Base-by-base conservation (phyloP, 35 echinoderm and acorn worm genomes). In the Apostichopus californicus region DNA sequence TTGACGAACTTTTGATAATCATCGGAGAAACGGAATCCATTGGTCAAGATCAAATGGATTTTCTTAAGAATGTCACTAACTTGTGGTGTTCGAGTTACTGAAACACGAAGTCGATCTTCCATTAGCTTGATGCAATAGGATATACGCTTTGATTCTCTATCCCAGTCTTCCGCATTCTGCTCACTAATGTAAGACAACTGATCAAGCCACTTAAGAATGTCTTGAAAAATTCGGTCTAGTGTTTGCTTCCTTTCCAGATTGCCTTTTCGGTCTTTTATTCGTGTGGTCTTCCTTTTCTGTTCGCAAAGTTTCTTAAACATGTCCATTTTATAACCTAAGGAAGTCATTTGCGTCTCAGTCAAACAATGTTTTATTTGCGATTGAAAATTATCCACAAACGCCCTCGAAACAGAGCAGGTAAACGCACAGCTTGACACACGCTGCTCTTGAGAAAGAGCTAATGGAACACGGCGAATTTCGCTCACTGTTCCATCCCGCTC, bases 241-340 rank as follows among this genome's bases (percentile, higher is more conserved):
- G 3, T 2, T 15, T 54, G 23, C 6, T 55, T 26, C 22, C 3
- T 87, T 70, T 79, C n/a, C 20, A 9, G 15, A n/a, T 58, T 61
- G 12, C 17, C 55, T 4, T 78, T 17, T 57, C 4, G 9, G 11
- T 86, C 54, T 57, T 78, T 56, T 1, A 61, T 79, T 6, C 24
- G 79, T 24, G 70, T 14, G 5, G 14, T 66, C 54, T 87, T 94
- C 64, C n/a, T 58, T 59, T 78, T 56, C 12, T 81, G 56, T 22
- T 78, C 63, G 53, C 46, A 26, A 14, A 92, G 65, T 5, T 70
- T 60, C 18, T 64, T 78, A 46, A 92, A 77, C 2, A 92, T 82
- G 22, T 92, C 77, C 4, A 91, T 1, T 59, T 91, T 91, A 58
- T 86, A 84, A 26, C 86, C 89, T 34, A 91, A 25, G 1, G 55